Evolutionary conservation across 37 sponge, comb jelly and placozoan genomes (phyloP), one percentile per base, ranked within the genome.

Genomic region (Hexactinellida sp.): DNA sequence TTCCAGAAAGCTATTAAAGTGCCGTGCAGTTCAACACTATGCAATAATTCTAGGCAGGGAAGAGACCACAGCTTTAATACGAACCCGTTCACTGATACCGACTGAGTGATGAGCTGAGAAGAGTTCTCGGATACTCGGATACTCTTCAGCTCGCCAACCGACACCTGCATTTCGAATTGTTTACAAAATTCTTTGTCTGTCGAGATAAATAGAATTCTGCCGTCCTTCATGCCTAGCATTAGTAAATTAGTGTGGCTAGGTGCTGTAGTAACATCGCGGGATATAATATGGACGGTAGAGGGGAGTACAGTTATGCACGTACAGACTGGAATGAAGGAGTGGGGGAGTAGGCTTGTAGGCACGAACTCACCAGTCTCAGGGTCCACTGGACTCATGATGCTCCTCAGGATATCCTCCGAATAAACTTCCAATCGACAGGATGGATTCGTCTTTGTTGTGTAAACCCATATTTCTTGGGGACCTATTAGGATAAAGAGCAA

Each of bases 381-480:
- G 30, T 63, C 76, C 13, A 10, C 28, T 21, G 76, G 76, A 63
- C 76, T 63, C 5, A 63, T 7, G 21, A 63, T 63, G 13, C 76
- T 23, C 76, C 3, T 5, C 32, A 63, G 5, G 3, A 63, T 23
- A 28, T 63, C 76, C 5, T n/a, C 5, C 34, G 25, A 32, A n/a
- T 63, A 63, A n/a, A 63, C 76, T 63, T 63, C 76, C 3, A 63
- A 23, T 32, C 25, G 76, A 63, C 76, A 63, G 34, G 76, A 10
- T 5, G 76, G 76, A 63, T 63, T 23, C 25, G 76, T 63, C 76
- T 63, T 63, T 32, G 76, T n/a, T 7, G 76, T 63, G 13, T 63
- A 63, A 63, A 63, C 76, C 76, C 76, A 63, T 32, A 63, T 63
- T 28, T 63, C 76, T n/a, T 63, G 76, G 3, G 76, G 76, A 28